Percentiles rank a stretch among this genome's conserved stretches.
phyloP scores from a whole-genome alignment of 1,140 invertebrate genomes.

The Drosophila ercepeae region DNA sequence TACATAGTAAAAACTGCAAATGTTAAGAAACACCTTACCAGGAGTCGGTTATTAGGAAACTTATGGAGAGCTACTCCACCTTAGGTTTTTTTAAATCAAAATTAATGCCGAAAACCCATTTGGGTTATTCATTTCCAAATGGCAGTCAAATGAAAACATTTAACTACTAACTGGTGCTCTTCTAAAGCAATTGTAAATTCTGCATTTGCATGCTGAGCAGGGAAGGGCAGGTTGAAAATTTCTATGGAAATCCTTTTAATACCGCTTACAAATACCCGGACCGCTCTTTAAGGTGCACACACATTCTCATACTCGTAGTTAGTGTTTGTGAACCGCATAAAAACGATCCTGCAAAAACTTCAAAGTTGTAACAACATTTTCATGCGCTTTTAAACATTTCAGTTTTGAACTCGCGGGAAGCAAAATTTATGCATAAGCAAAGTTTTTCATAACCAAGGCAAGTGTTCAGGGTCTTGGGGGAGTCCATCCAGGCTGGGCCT shows the following conservation, averaged over 20 bases:
- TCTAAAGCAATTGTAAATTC: background rate
- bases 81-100: background rate
- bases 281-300: background rate
- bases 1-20: background rate
- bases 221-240: constrained; percentile 12
- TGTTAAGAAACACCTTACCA: background rate
- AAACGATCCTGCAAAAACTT: constrained; percentile 53
- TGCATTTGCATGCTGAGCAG: background rate
- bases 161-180: background rate
- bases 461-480: constrained; percentile 6
- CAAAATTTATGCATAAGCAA: constrained; percentile 77
- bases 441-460: constrained; percentile 61
- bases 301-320: constrained; percentile 20
- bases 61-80: background rate
- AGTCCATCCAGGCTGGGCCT: background rate
- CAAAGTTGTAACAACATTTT: constrained; percentile 78
- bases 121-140: background rate
- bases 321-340: constrained; percentile 54
- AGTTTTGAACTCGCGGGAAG: constrained; percentile 44
- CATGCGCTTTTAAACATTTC: constrained; percentile 79
- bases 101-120: background rate
- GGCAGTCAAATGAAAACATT: constrained; percentile 12
- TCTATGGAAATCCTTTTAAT: constrained; percentile 40
- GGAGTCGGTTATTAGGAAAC: background rate
- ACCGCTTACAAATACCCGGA: constrained; percentile 32